Evolutionary conservation across 1,140 invertebrate genomes (phyloP).

Genomic region (Chlorops oryzae): DNA sequence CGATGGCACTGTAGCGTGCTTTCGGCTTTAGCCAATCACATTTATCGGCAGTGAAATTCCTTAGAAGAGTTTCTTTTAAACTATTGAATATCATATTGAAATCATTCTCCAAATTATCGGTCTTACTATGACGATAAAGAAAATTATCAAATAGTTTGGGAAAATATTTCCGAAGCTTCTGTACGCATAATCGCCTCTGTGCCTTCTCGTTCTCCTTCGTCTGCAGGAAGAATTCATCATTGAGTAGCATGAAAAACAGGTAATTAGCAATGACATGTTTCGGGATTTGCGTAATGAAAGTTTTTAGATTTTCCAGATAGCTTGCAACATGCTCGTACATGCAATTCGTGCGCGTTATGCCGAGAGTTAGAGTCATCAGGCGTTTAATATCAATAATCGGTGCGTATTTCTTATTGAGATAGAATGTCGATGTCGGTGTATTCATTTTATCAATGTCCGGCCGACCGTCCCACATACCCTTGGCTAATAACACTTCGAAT

Average conservation of each 20-base stretch:
- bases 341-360: slow-evolving; percentile 19
- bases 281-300: slow-evolving; percentile 12
- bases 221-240: slow-evolving; percentile 16
- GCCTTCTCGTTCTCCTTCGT: background rate
- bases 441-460: slow-evolving; percentile 9
- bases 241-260: slow-evolving; percentile 23
- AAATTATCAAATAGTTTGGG: slow-evolving; percentile 21
- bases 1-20: slow-evolving; percentile 23
- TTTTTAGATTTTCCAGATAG: slow-evolving; percentile 13
- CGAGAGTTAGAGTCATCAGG: slow-evolving; percentile 19
- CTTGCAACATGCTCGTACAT: slow-evolving; percentile 19
- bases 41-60: slow-evolving; percentile 25
- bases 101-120: slow-evolving; percentile 17
- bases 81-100: slow-evolving; percentile 22
- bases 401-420: slow-evolving; percentile 20
- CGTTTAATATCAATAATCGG: slow-evolving; percentile 23
- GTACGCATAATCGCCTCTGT: slow-evolving; percentile 23
- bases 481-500: slow-evolving; percentile 1
- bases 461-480: background rate
- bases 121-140: slow-evolving; percentile 25
- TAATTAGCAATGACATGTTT: slow-evolving; percentile 17
- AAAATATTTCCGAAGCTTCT: slow-evolving; percentile 22
- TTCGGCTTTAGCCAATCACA: slow-evolving; percentile 28
- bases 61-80: slow-evolving; percentile 19
- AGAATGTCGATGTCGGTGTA: slow-evolving; percentile 11